A percentile compares a stretch with the other conserved stretches of the same genome.
Evolutionary conservation across 2,113 vertebrate species (phyloP).

Genomic region (Poicephalus meyeri): DNA sequence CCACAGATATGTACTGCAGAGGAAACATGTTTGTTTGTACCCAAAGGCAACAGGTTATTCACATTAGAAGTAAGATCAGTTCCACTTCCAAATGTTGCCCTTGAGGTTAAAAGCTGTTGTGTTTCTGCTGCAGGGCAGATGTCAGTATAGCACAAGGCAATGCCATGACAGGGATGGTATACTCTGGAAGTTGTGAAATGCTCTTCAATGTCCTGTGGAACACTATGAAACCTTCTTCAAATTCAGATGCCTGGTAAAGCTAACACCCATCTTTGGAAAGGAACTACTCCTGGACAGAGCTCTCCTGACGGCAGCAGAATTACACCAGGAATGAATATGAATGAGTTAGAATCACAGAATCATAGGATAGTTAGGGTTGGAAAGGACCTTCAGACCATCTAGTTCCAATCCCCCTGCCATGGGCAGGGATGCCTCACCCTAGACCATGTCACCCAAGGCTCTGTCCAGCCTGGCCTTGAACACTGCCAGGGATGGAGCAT

Average conservation of each 20-base stretch:
- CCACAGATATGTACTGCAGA: neutral
- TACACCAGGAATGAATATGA: neutral
- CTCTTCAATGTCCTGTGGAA: neutral
- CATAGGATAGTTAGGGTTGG: neutral
- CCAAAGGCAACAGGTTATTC: neutral
- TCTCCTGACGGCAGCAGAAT: neutral
- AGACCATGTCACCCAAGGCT: neutral
- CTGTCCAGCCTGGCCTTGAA: neutral
- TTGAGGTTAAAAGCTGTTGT: neutral
- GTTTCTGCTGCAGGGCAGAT: neutral
- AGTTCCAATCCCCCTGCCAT: neutral
- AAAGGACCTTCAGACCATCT: neutral
- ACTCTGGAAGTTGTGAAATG: neutral
- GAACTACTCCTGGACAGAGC: neutral
- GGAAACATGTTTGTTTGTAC: neutral
- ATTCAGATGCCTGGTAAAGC: neutral
- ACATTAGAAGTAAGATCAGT: neutral
- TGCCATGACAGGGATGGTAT: neutral
- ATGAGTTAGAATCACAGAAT: neutral
- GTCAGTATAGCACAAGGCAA: neutral
- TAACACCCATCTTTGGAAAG: neutral
- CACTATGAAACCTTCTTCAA: neutral
- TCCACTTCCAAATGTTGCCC: neutral
- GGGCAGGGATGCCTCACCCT: neutral
- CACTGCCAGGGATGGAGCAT: no score